phyloP scores from a whole-genome alignment of 2,888 invertebrate genomes.

The Drosophila paracracens region DNA sequence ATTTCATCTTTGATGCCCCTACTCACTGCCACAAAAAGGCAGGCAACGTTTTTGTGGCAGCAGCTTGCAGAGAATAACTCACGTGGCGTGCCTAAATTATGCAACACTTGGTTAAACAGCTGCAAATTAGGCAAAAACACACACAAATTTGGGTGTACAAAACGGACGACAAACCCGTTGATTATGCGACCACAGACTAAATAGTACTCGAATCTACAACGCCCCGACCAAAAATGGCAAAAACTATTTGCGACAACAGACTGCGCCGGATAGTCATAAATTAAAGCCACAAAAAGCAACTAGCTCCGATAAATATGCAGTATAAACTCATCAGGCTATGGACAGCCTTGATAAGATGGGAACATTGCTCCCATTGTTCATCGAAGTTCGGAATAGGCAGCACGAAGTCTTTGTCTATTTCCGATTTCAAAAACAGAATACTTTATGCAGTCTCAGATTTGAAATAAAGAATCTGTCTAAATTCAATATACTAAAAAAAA shows the following conservation, averaged over 20 bases:
- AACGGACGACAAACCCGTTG: constrained; percentile 30
- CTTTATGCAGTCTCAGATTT: background rate
- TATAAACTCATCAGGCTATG: background rate
- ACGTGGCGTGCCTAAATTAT: constrained; percentile 32
- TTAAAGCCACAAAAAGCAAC: background rate
- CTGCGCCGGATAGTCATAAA: constrained; percentile 3
- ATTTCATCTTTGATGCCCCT: constrained; percentile 12
- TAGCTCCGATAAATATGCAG: background rate
- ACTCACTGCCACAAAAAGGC: background rate
- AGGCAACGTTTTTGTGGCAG: constrained; percentile 12
- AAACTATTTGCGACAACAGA: background rate
- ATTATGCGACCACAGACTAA: constrained; percentile 30
- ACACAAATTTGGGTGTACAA: constrained; percentile 1
- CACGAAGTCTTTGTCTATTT: background rate
- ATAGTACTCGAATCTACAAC: constrained; percentile 18
- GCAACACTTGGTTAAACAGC: constrained; percentile 43
- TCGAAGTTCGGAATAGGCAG: background rate
- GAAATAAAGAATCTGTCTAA: background rate
- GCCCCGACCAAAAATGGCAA: background rate
- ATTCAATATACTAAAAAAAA: no score
- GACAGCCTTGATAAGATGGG: background rate
- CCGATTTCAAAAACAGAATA: background rate
- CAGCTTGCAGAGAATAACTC: constrained; percentile 47
- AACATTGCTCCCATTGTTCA: background rate
- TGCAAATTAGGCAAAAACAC: background rate